Evolutionary conservation across 2,888 invertebrate species (phyloP), one percentile per base, ranked within the genome.

Genomic region (Agrochola lychnidis): DNA sequence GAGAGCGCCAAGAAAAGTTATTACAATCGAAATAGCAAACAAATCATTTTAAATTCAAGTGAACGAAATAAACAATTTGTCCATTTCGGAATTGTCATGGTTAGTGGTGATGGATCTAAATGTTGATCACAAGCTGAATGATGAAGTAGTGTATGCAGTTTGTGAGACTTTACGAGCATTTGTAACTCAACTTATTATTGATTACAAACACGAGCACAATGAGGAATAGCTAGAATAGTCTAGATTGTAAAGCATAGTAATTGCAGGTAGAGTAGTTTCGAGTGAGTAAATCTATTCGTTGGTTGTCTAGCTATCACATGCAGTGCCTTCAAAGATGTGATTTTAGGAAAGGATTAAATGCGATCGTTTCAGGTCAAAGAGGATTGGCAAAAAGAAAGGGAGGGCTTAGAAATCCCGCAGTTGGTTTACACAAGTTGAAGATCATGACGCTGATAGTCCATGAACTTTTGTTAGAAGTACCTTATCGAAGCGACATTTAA

Each of bases 51-150:
- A 12, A 69, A 61, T 71, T 56, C 7, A 40, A 68, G 67, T 61
- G 10, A 56, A 66, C 25, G 36, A 51, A 4, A 68, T 59, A 61
- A 67, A 30, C 61, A 78, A 81, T 82, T 73, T 78, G 61, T 81
- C 73, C n/a, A 48, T 62, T 78, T 70, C 62, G 4, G 62, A 53
- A 81, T 67, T 67, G 66, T 81, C 79, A 81, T 73, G 70, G 70
- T 73, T 53, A 22, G 57, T 72, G 78, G 63, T 74, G 62, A 81
- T 79, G 16, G 30, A 81, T 81, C 48, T 42, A 68, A 67, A 48
- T 69, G n/a, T 51, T 73, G 30, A 72, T 66, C 64, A 51, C 36
- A 48, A 66, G 19, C 22, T 40, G 42, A 36, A 59, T 73, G 70
- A 82, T 82, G 57, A 70, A 82, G 69, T 66, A 40, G 16, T n/a